Evolutionary conservation across 2,797 vertebrate genomes (phyloP).

Genomic region (Bradypus variegatus): DNA sequence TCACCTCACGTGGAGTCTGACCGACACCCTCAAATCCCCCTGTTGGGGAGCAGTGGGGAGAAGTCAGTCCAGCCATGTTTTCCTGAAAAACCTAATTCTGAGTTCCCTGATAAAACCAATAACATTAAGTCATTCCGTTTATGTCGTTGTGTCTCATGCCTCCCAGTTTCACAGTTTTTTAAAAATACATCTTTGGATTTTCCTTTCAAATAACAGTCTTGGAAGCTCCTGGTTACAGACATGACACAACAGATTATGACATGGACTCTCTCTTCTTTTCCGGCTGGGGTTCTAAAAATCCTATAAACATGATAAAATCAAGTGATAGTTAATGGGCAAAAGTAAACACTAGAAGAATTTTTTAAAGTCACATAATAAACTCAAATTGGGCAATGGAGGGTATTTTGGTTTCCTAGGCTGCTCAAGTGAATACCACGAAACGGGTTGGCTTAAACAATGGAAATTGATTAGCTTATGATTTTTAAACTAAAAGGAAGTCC

Average conservation of each 20-base stretch:
- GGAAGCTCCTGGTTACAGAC: neutral
- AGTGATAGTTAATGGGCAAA: neutral
- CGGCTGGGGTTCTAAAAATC: neutral
- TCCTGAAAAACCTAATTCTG: neutral
- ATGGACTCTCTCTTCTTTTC: neutral
- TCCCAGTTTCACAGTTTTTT: neutral
- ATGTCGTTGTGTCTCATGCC: neutral
- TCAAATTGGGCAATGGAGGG: neutral
- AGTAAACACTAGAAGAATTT: neutral
- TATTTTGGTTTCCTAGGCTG: too few relatives aligned
- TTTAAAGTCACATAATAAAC: neutral
- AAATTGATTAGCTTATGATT: too few relatives aligned
- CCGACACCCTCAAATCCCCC: neutral
- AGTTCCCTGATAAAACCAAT: neutral
- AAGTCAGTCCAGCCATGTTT: neutral
- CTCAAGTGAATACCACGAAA: too few relatives aligned
- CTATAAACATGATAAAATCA: neutral
- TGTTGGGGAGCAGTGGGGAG: too few relatives aligned
- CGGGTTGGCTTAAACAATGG: too few relatives aligned
- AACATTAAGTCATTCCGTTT: neutral
- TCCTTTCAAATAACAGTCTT: neutral
- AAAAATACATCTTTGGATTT: neutral
- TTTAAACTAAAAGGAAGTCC: too few relatives aligned
- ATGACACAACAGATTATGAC: neutral
- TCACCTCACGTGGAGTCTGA: neutral